Evolutionary conservation across 2,113 vertebrate species (phyloP).

Genomic region (Siniperca knerii): DNA sequence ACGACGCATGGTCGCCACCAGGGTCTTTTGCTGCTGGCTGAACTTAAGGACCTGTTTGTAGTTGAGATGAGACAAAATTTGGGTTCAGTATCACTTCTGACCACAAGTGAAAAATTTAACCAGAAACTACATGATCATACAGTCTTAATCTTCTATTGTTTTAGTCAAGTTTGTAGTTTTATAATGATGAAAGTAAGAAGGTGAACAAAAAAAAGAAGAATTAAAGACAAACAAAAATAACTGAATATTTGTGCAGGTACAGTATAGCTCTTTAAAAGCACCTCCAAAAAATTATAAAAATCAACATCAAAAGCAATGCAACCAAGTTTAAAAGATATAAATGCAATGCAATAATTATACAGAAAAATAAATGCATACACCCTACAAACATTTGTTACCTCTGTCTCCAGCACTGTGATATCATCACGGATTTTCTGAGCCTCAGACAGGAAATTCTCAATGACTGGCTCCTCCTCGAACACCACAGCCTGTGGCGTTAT

Average conservation of each 20-base stretch:
- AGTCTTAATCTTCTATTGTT: not conserved
- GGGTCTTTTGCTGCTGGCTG: conserved; percentile 90
- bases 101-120: not conserved
- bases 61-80: conserved; percentile 1
- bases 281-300: not conserved
- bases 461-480: conserved; percentile 91
- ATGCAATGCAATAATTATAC: not conserved
- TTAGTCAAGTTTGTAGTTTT: not conserved
- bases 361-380: not conserved
- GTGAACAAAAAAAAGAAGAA: not conserved
- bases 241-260: too few relatives aligned
- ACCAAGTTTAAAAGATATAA: not conserved
- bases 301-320: not conserved
- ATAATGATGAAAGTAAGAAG: not conserved
- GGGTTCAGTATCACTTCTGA: not conserved
- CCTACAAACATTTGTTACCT: conserved; percentile 76
- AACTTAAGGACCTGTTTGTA: conserved; percentile 82
- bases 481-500: conserved; percentile 88
- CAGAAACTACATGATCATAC: not conserved
- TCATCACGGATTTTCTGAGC: conserved; percentile 89
- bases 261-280: not conserved
- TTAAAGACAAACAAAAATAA: not conserved
- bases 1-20: conserved; percentile 92
- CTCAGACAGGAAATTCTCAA: conserved; percentile 89
- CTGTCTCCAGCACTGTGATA: conserved; percentile 86